phyloP scores from a whole-genome alignment of 2,888 invertebrate species.

The Agrypnus murinus region DNA sequence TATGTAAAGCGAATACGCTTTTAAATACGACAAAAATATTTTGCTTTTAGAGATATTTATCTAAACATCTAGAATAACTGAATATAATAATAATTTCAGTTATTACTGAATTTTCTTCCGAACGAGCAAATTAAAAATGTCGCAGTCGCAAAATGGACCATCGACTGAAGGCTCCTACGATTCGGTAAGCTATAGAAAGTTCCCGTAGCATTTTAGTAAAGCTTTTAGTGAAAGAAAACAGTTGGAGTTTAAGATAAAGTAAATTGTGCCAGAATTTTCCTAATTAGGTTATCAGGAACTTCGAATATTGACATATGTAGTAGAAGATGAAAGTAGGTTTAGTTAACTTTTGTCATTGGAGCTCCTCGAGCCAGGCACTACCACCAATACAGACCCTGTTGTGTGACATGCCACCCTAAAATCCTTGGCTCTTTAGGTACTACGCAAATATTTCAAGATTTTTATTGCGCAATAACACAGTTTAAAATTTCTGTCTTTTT shows the following conservation, averaged over 20 bases:
- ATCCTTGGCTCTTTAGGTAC: constrained; percentile 35
- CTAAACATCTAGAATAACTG: too few relatives aligned
- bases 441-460: constrained; percentile 40
- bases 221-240: constrained; percentile 6
- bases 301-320: constrained; percentile 37
- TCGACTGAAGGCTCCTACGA: constrained; percentile 41
- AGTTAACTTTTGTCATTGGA: constrained; percentile 32
- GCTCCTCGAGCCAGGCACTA: constrained; percentile 49
- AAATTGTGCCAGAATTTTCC: not conserved
- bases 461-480: constrained; percentile 33
- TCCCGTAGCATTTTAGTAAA: constrained; percentile 1
- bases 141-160: constrained; percentile 54
- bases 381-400: constrained; percentile 50
- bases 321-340: constrained; percentile 38
- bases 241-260: constrained; percentile 30
- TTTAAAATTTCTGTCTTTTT: constrained; percentile 23
- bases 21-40: too few relatives aligned
- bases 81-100: too few relatives aligned
- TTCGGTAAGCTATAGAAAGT: constrained; percentile 36
- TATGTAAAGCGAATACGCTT: too few relatives aligned
- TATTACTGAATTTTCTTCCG: too few relatives aligned
- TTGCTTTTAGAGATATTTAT: too few relatives aligned
- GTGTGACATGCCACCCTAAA: constrained; percentile 51
- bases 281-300: constrained; percentile 25
- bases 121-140: constrained; percentile 38